Evolutionary conservation across 2,797 vertebrate species (phyloP), one percentile per base, ranked within the genome.

Genomic region (Onychomys arenicola): DNA sequence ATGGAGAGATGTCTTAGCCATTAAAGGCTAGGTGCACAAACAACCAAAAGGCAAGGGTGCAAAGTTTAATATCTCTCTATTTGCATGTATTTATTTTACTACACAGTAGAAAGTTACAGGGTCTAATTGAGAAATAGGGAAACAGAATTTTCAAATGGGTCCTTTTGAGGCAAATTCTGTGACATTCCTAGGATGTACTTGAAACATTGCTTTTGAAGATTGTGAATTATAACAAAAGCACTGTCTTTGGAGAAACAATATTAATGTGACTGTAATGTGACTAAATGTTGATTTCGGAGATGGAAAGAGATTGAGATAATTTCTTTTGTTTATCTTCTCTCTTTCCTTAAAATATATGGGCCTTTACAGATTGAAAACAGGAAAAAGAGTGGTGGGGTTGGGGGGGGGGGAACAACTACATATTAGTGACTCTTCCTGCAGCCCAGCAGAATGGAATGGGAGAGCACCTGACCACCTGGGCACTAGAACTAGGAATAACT

Each of bases 41-140:
- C 16, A 43, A 83, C 8, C 37, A 43, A 63, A 43, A 11, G 27
- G 83, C 16, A 63, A 19, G 16, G 32, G 46, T 12, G 5, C 17
- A 49, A 94, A 85, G 7, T 86, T 76, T 80, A 85, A 23, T 65
- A 49, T 88, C 94, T 97, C 46, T 84, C 27, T 94, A 11, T 76
- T 86, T 0, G 12, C 6, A 12, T 78, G 19, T 61, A 8, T 71
- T 67, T 89, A 37, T 82, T 92, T 89, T 93, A 34, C 46, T 63
- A 83, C 2, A 34, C 0, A 49, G 11, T 6, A 0, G 90, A 43
- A 92, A 95, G 29, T 23, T 12, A 32, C 52, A 69, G 4, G 61
- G 21, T 67, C 27, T 81, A 77, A 71, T 9, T 19, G 12, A 11
- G 0, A 5, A 4, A 59, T 16, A 80, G 59, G 12, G 49, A 96